Base-by-base conservation (phyloP, 2,113 vertebrate genomes). In the Pipa parva region DNA sequence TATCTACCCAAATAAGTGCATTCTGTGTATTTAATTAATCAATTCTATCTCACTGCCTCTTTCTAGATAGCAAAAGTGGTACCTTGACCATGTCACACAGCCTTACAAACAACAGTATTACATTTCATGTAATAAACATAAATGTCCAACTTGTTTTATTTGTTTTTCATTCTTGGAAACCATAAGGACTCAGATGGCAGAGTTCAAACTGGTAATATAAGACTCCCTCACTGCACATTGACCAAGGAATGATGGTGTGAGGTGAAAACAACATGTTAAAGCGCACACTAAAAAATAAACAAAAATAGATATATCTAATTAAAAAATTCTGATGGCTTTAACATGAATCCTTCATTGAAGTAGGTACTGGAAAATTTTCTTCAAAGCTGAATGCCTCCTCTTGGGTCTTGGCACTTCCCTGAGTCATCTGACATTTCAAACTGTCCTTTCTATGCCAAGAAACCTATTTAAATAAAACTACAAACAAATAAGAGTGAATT, bases 351-450 rank as follows among this genome's bases (percentile, higher is more conserved):
- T 4, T 20, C 55, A 50, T 77, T 69, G 58, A 70, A 72, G 71
- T 65, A 61, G 59, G 74, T 72, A 55, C 50, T 65, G 60, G 68
- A 58, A 60, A 52, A 33, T 63, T 68, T 57, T 50, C 42, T 68
- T 63, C 52, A 74, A 48, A 79, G 73, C 62, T 52, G 39, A 52
- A 75, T 76, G 64, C 74, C 51, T 21, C 36, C 72, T 74, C 74
- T 64, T 71, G 68, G 52, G 1, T 75, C 68, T 73, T 75, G 80
- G 82, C 83, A 78, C 83, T 72, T 85, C 85, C 84, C 82, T 78
- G 83, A 84, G 84, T 86, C 81, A 71, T 74, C 1, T 39, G 31
- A 63, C 28, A 60, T 50, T 75, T 77, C 78, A 75, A 71, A 69
- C 66, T 63, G 70, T 70, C 73, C 73, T 68, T 36, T 75, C 58